Evolutionary conservation across 2,113 vertebrate genomes (phyloP).

Genomic region (Stomatorhinus ivindoensis): DNA sequence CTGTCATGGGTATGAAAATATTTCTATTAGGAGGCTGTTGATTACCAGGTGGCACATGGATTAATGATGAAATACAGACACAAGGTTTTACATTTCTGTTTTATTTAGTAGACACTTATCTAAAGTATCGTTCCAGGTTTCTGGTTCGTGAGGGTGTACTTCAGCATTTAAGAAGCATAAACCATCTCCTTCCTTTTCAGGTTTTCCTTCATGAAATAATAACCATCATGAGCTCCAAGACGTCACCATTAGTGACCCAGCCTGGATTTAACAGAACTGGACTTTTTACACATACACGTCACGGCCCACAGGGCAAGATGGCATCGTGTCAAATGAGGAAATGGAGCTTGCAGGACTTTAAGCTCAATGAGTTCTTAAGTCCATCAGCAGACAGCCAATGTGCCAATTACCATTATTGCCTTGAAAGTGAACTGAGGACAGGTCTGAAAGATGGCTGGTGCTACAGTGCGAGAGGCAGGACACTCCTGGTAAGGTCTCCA

Average conservation of each 20-base stretch:
- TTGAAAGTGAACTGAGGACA: background rate
- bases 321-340: background rate
- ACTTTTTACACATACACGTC: background rate
- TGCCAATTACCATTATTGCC: background rate
- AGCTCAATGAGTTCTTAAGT: background rate
- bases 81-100: background rate
- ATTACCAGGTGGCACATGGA: background rate
- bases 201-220: slow-evolving; percentile 65
- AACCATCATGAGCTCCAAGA: slow-evolving; percentile 14
- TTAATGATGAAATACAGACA: background rate
- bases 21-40: background rate
- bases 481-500: background rate
- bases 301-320: background rate
- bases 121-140: background rate
- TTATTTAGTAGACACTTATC: background rate
- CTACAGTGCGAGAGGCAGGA: background rate
- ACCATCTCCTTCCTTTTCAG: slow-evolving; percentile 41
- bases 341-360: background rate
- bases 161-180: slow-evolving; percentile 9
- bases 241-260: background rate
- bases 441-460: background rate
- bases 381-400: background rate
- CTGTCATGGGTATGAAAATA: background rate
- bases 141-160: background rate
- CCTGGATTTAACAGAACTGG: background rate